phyloP scores from a whole-genome alignment of 35 echinoderm and acorn worm species.

The Chiridota heheva region DNA sequence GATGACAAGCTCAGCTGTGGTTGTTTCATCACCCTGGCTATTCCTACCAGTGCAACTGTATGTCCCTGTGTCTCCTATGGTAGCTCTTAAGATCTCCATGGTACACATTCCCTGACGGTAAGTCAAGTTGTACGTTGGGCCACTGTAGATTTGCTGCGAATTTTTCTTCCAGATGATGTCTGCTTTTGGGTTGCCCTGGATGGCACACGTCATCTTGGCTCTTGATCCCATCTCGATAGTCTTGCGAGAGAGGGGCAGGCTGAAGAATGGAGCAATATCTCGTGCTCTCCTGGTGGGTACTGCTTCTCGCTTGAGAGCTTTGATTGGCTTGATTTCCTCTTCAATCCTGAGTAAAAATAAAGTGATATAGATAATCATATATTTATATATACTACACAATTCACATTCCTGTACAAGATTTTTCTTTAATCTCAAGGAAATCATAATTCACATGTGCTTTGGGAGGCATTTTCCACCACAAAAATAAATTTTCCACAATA shows the following conservation, averaged over 20 bases:
- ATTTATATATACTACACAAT: no score
- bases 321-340: neutral
- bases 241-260: conserved; percentile 88
- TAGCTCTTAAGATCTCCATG: conserved; percentile 63
- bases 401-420: no score
- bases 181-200: conserved; percentile 78
- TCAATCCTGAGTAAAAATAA: no score
- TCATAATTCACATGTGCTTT: no score
- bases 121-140: conserved; percentile 61
- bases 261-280: conserved; percentile 76
- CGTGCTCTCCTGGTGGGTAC: neutral
- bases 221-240: conserved; percentile 62
- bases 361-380: no score
- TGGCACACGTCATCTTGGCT: conserved; percentile 78
- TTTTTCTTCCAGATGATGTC: conserved; percentile 85
- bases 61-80: conserved; percentile 74
- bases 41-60: conserved; percentile 78
- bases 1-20: conserved; percentile 82
- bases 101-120: conserved; percentile 73
- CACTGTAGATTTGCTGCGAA: conserved; percentile 48
- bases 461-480: no score
- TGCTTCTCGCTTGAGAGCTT: no score
- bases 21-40: conserved; percentile 69
- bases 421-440: no score
- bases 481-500: no score